phyloP scores from a whole-genome alignment of 2,113 vertebrate genomes.

The Scatophagus argus region DNA sequence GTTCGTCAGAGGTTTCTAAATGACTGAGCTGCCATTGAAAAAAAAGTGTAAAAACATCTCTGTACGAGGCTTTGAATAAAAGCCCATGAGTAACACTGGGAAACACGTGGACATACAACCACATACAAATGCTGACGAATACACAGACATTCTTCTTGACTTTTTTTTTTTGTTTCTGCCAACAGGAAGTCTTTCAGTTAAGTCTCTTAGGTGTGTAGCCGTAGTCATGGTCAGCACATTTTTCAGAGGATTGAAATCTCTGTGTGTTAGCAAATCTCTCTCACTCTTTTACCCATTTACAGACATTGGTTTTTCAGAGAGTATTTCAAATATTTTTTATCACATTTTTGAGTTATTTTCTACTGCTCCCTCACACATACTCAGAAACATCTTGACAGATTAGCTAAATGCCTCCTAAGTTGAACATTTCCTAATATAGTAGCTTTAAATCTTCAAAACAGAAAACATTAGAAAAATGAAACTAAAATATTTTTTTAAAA shows the following conservation, averaged over 20 bases:
- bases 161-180: slow-evolving; percentile 38
- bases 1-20: slow-evolving; percentile 20
- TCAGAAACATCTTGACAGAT: background rate
- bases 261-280: slow-evolving; percentile 55
- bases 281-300: background rate
- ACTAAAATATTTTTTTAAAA: too few relatives aligned
- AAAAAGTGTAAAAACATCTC: background rate
- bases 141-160: slow-evolving; percentile 14
- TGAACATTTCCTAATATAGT: background rate
- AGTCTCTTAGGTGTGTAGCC: slow-evolving; percentile 54
- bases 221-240: slow-evolving; percentile 65
- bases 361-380: background rate
- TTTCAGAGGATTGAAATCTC: slow-evolving; percentile 63
- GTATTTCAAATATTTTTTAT: background rate
- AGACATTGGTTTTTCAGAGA: background rate
- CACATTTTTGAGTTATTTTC: background rate
- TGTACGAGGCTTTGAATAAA: slow-evolving; percentile 9
- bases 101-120: background rate
- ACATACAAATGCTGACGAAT: slow-evolving; percentile 7
- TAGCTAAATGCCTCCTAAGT: background rate
- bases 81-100: slow-evolving; percentile 22
- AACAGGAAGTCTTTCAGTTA: slow-evolving; percentile 42
- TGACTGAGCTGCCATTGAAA: background rate
- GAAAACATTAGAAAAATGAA: too few relatives aligned
- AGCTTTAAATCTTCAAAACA: background rate